These are phyloP conservation scores for Omphaloscelis lunosa DNA, from an alignment of 2,888 invertebrate genomes.

Conservation along the genomic window DNA sequence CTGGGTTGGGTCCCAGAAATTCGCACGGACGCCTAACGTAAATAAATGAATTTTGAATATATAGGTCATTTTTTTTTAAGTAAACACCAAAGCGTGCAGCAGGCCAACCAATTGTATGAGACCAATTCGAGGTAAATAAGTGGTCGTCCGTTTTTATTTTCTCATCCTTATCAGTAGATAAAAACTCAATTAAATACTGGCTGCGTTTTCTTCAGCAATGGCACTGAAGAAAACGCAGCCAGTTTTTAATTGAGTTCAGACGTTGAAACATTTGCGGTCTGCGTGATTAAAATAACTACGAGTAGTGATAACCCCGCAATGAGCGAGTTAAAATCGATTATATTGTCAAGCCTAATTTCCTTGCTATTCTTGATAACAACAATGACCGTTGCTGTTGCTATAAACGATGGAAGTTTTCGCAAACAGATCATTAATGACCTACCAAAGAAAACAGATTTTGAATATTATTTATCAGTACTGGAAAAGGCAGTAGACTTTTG, in stretches of 20 bases:
- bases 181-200: too few relatives aligned
- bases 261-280: constrained; percentile 56
- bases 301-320: not conserved
- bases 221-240: constrained; percentile 49
- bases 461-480: constrained; percentile 70
- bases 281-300: constrained; percentile 10
- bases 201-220: too few relatives aligned
- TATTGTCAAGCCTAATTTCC: constrained; percentile 1
- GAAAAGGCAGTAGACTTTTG: constrained; percentile 70
- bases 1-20: too few relatives aligned
- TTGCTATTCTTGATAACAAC: constrained; percentile 10
- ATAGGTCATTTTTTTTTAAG: too few relatives aligned
- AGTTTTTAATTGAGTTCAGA: constrained; percentile 68
- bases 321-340: constrained; percentile 34
- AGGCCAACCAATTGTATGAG: not conserved
- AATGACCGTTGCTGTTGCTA: constrained; percentile 25
- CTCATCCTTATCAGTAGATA: constrained; percentile 27
- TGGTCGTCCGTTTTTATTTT: constrained; percentile 31
- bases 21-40: too few relatives aligned
- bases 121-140: not conserved
- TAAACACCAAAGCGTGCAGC: too few relatives aligned
- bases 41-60: too few relatives aligned
- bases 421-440: constrained; percentile 57
- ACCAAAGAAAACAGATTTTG: constrained; percentile 70
- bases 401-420: constrained; percentile 20